These are phyloP conservation scores for Semnornis frantzii DNA, from an alignment of 2,113 vertebrate species.

Conservation along the genomic window DNA sequence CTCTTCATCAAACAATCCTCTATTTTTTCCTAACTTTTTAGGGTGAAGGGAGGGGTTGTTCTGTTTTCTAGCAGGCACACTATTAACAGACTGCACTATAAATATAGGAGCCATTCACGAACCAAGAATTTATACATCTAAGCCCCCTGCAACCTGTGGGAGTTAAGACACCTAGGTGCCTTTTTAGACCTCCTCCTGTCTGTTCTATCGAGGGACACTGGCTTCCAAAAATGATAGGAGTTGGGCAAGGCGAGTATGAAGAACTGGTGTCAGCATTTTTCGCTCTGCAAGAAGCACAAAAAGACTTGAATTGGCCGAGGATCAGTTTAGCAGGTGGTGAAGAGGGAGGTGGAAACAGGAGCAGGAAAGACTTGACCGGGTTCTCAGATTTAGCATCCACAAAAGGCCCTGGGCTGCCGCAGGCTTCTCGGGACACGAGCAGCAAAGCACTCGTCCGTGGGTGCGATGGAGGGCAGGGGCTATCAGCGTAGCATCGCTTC, in stretches of 20 bases:
- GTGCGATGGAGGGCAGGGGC: not conserved
- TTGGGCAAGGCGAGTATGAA: not conserved
- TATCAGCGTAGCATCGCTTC: not conserved
- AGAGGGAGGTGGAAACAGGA: not conserved
- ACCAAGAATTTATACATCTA: not conserved
- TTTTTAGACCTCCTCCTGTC: not conserved
- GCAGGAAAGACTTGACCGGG: not conserved
- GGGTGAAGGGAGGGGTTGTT: not conserved
- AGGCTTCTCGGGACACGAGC: not conserved
- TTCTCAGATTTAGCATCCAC: not conserved
- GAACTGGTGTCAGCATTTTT: not conserved
- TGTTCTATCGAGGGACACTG: not conserved
- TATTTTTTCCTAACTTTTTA: not conserved
- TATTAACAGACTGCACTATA: not conserved
- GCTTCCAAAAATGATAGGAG: not conserved
- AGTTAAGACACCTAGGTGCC: not conserved
- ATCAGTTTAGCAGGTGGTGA: not conserved
- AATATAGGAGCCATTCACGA: not conserved
- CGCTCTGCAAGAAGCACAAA: not conserved
- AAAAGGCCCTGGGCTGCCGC: not conserved
- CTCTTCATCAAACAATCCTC: conserved; percentile 17
- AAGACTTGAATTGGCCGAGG: not conserved
- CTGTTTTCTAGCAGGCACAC: not conserved
- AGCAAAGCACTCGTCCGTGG: not conserved
- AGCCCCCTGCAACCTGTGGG: not conserved